Conservation (phyloP, 1,140 invertebrate species). For the Pseudoatta argentina region DNA sequence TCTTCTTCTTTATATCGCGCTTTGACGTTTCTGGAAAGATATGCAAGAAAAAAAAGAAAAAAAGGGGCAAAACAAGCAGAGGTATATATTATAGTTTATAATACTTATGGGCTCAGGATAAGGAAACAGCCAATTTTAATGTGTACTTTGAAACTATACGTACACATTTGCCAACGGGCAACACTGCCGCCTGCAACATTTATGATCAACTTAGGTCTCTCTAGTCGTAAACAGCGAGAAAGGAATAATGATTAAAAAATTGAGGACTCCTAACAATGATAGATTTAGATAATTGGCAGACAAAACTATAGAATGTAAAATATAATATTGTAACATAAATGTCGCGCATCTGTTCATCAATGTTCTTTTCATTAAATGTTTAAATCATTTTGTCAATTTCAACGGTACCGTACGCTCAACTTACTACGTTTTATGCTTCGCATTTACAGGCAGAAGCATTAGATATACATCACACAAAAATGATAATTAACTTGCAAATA, state of each 20-base stretch:
- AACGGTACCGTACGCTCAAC: slow-evolving; percentile 23
- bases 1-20: neutral
- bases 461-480: slow-evolving; percentile 11
- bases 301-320: neutral
- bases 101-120: slow-evolving; percentile 64
- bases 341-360: neutral
- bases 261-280: slow-evolving; percentile 15
- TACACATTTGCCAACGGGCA: slow-evolving; percentile 87
- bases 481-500: slow-evolving; percentile 10
- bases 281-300: slow-evolving; percentile 24
- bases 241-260: slow-evolving; percentile 49
- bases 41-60: neutral
- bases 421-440: slow-evolving; percentile 14
- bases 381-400: slow-evolving; percentile 8
- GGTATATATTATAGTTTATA: slow-evolving; percentile 44
- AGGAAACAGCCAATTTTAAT: slow-evolving; percentile 62
- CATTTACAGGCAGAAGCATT: slow-evolving; percentile 20
- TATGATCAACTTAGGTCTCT: slow-evolving; percentile 75
- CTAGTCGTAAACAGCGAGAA: neutral
- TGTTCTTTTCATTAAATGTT: neutral
- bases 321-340: neutral
- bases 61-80: slow-evolving; percentile 64
- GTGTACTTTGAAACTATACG: slow-evolving; percentile 82
- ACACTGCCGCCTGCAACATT: slow-evolving; percentile 86
- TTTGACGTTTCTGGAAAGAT: slow-evolving; percentile 10